phyloP scores from a whole-genome alignment of 1,140 invertebrate genomes.

The Ceratosolen solmsi region DNA sequence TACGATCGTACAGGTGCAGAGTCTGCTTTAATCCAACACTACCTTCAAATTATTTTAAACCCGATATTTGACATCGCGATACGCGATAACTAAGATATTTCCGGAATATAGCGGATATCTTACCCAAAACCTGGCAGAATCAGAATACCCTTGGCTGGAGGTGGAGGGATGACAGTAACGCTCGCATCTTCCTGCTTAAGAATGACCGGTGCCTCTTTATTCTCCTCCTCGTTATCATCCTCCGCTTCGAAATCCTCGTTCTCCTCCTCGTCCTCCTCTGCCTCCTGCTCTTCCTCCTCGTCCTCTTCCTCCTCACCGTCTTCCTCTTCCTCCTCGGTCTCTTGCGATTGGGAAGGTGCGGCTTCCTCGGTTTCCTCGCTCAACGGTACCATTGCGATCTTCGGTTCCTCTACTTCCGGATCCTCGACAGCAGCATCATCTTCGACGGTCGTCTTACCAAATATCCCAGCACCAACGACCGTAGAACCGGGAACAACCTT shows the following conservation, averaged over 20 bases:
- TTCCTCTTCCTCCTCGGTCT: constrained; percentile 56
- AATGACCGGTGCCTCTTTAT: constrained; percentile 41
- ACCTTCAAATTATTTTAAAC: not conserved
- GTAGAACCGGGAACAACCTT: constrained; percentile 10
- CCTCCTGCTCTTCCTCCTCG: constrained; percentile 58
- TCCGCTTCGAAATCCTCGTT: constrained; percentile 52
- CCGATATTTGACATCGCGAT: not conserved
- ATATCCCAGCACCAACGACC: not conserved
- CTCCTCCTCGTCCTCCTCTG: constrained; percentile 50
- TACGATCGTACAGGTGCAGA: too few relatives aligned
- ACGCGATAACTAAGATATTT: too few relatives aligned
- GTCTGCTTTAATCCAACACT: too few relatives aligned
- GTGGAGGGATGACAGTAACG: constrained; percentile 58
- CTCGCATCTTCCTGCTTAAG: constrained; percentile 51
- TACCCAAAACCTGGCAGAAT: constrained; percentile 73
- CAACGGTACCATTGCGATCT: not conserved
- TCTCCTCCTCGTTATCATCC: constrained; percentile 52
- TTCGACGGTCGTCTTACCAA: not conserved
- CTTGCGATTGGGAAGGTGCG: constrained; percentile 40
- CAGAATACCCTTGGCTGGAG: constrained; percentile 73
- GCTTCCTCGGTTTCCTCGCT: constrained; percentile 40
- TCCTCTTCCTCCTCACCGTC: constrained; percentile 58
- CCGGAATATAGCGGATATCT: constrained; percentile 34
- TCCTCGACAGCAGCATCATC: not conserved
- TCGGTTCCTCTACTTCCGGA: constrained; percentile 56